phyloP scores from a whole-genome alignment of 2,797 vertebrate species.

The Microcaecilia unicolor region DNA sequence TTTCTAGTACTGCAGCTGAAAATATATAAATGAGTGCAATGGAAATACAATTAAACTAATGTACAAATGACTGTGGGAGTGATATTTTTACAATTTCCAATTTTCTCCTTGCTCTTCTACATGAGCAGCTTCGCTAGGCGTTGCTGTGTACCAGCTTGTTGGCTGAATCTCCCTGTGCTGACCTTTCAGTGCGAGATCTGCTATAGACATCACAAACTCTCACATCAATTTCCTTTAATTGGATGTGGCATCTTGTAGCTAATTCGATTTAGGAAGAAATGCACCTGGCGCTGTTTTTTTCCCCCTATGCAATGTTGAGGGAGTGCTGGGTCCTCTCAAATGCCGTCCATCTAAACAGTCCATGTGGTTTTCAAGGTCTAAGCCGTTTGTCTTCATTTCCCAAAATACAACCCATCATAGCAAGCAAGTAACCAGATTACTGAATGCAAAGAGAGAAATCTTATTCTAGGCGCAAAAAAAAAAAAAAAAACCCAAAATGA shows the following conservation, averaged over 20 bases:
- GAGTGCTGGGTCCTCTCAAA: slow-evolving; percentile 58
- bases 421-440: slow-evolving; percentile 67
- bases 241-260: slow-evolving; percentile 99
- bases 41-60: slow-evolving; percentile 43
- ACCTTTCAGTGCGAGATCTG: slow-evolving; percentile 98
- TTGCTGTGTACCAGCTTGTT: slow-evolving; percentile 79
- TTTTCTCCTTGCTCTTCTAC: slow-evolving; percentile 47
- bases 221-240: slow-evolving; percentile 99
- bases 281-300: slow-evolving; percentile 99
- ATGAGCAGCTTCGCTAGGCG: slow-evolving; percentile 37
- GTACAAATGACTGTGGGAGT: slow-evolving; percentile 48
- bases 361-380: slow-evolving; percentile 86
- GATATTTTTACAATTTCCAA: slow-evolving; percentile 46
- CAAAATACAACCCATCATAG: slow-evolving; percentile 78
- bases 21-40: slow-evolving; percentile 25
- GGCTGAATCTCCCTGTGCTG: slow-evolving; percentile 86
- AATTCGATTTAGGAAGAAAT: slow-evolving; percentile 98
- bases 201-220: slow-evolving; percentile 98
- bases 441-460: slow-evolving; percentile 71
- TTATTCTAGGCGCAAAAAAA: slow-evolving; percentile 55
- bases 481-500: too few species aligned
- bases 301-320: slow-evolving; percentile 91
- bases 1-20: too few species aligned
- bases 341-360: slow-evolving; percentile 58
- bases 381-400: slow-evolving; percentile 86